A percentile compares a stretch with the other conserved stretches of the same genome.
These are phyloP conservation scores for Sciaenops ocellatus DNA, from an alignment of 2,797 vertebrate genomes.

Conservation along the genomic window DNA sequence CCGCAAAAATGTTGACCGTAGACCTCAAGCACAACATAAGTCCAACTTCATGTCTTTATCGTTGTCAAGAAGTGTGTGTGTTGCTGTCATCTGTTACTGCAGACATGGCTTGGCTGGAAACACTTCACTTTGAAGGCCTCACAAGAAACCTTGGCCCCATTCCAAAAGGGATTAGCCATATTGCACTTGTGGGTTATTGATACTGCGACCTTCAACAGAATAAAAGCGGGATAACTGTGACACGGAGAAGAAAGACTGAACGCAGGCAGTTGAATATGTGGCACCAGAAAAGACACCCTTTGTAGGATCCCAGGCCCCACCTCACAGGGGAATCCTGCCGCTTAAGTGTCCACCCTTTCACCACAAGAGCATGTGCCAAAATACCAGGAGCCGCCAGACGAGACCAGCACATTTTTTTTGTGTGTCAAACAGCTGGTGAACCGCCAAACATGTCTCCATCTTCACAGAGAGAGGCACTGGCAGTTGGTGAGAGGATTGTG, in stretches of 20 bases:
- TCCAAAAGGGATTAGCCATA: constrained; percentile 65
- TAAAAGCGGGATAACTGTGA: constrained; percentile 19
- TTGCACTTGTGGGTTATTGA: constrained; percentile 57
- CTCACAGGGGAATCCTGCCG: constrained; percentile 74
- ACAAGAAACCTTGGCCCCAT: constrained; percentile 54
- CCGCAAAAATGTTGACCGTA: constrained; percentile 34
- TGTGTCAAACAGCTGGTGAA: constrained; percentile 73
- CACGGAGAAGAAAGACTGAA: constrained; percentile 16
- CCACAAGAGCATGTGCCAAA: constrained; percentile 64
- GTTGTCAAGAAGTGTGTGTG: constrained; percentile 25
- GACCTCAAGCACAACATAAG: constrained; percentile 28
- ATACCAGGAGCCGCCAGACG: constrained; percentile 55
- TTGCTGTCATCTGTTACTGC: constrained; percentile 48
- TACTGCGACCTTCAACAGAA: constrained; percentile 57
- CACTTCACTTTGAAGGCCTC: constrained; percentile 44
- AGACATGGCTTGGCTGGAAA: constrained; percentile 34
- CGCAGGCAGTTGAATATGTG: constrained; percentile 46
- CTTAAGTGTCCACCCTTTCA: constrained; percentile 41
- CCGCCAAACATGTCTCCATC: constrained; percentile 58
- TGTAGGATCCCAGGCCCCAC: constrained; percentile 64
- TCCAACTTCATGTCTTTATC: constrained; percentile 26
- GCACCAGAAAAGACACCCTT: constrained; percentile 29
- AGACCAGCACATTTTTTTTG: constrained; percentile 45
- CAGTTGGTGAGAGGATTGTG: constrained; percentile 68
- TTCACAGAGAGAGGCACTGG: constrained; percentile 51